These are phyloP conservation scores for Atethmia centrago DNA, from an alignment of 2,888 invertebrate genomes.

Conservation along the genomic window DNA sequence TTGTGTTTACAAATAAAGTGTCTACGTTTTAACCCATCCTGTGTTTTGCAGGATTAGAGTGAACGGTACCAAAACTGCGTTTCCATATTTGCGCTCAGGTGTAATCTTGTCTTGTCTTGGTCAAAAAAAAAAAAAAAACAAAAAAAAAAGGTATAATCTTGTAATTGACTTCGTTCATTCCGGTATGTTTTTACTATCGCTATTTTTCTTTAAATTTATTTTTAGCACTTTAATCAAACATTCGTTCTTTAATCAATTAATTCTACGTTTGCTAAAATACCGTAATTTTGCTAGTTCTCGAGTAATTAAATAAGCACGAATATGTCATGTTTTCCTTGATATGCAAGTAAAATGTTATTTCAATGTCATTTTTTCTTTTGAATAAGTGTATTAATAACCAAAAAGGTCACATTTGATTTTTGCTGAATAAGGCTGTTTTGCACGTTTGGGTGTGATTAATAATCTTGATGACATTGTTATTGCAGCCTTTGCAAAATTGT, in stretches of 20 bases:
- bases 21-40: not conserved
- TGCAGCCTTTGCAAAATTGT: not conserved
- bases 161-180: not conserved
- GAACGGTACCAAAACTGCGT: not conserved
- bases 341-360: conserved; percentile 34
- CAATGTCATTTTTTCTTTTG: conserved; percentile 44
- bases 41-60: not conserved
- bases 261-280: conserved; percentile 7
- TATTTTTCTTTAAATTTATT: not conserved
- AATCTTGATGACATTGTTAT: conserved; percentile 11
- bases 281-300: conserved; percentile 6
- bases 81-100: not conserved
- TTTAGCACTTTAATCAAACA: not conserved
- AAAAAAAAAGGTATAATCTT: conserved; percentile 8
- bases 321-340: conserved; percentile 44
- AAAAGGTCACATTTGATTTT: conserved; percentile 41
- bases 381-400: conserved; percentile 28
- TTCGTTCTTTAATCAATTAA: not conserved
- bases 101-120: no score
- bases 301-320: conserved; percentile 24
- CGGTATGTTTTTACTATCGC: not conserved
- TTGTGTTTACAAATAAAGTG: conserved; percentile 2
- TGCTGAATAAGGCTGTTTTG: conserved; percentile 27
- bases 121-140: no score
- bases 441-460: conserved; percentile 23